Conservation (phyloP, 2,797 vertebrate genomes). For the Macropodus opercularis region DNA sequence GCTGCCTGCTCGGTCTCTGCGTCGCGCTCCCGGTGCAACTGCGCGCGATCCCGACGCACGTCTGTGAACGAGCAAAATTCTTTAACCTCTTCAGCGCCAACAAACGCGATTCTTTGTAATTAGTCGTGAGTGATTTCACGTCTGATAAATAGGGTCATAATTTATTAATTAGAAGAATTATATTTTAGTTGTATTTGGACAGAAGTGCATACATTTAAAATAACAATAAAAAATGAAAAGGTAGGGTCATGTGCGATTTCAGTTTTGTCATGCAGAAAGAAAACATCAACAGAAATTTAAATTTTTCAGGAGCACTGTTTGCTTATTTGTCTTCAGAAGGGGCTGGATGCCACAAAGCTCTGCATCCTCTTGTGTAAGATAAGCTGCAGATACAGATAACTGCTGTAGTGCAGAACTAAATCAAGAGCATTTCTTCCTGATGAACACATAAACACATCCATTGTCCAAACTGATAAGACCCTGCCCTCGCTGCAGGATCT, state of each 20-base stretch:
- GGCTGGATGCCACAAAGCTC: conserved; percentile 54
- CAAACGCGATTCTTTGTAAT: neutral
- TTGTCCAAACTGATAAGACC: conserved; percentile 36
- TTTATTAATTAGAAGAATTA: too few relatives aligned
- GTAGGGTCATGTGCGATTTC: too few relatives aligned
- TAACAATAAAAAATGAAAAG: too few relatives aligned
- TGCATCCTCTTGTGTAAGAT: conserved; percentile 1
- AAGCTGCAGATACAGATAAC: too few relatives aligned
- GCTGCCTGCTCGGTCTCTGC: conserved; percentile 63
- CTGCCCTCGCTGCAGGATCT: conserved; percentile 6
- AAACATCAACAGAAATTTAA: neutral
- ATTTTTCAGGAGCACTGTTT: neutral
- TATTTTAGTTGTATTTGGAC: too few relatives aligned
- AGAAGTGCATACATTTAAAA: too few relatives aligned
- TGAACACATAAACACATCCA: conserved; percentile 1
- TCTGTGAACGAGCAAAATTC: conserved; percentile 55
- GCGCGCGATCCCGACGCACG: conserved; percentile 53
- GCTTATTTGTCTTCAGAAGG: conserved; percentile 18
- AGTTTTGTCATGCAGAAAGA: too few relatives aligned
- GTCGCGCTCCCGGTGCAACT: conserved; percentile 39
- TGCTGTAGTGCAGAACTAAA: neutral
- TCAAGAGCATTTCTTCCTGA: neutral
- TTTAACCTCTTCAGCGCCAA: conserved; percentile 62
- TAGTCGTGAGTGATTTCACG: conserved; percentile 9
- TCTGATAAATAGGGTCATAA: neutral